A percentile compares a stretch with the other conserved stretches of the same genome.
These are phyloP conservation scores for Drosophila nigrodunni DNA, from an alignment of 1,140 invertebrate species.

Conservation along the genomic window DNA sequence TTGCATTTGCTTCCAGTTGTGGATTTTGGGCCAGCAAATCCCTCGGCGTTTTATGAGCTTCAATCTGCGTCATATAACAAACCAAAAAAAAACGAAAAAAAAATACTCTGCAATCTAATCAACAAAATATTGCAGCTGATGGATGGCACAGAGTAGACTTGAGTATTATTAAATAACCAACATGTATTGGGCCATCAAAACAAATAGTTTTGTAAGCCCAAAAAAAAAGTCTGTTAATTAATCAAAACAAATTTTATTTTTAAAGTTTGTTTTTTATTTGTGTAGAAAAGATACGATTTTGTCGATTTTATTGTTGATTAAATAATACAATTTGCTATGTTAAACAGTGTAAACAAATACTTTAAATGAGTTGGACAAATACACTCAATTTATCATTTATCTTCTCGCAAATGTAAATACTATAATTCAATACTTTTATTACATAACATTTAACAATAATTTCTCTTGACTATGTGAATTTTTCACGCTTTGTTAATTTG, in stretches of 20 bases:
- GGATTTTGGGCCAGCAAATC: slow-evolving; percentile 29
- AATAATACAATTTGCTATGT: too few relatives aligned
- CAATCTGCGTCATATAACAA: slow-evolving; percentile 41
- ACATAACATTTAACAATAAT: not conserved
- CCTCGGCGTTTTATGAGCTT: not conserved
- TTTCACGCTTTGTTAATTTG: not conserved
- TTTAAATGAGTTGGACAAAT: too few relatives aligned
- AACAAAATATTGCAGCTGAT: slow-evolving; percentile 21
- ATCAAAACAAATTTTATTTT: not conserved
- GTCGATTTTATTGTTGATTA: not conserved
- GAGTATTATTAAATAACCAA: slow-evolving; percentile 1
- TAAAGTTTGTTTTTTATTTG: not conserved
- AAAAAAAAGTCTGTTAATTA: not conserved
- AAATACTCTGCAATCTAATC: slow-evolving; percentile 36
- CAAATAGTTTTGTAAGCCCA: slow-evolving; percentile 3
- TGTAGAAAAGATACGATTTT: not conserved
- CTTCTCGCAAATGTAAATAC: not conserved
- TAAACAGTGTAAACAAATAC: too few relatives aligned
- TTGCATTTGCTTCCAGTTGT: slow-evolving; percentile 23
- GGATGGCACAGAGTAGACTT: not conserved
- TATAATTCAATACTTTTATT: not conserved
- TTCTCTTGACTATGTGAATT: not conserved
- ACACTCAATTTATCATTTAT: too few relatives aligned
- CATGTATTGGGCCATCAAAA: slow-evolving; percentile 6
- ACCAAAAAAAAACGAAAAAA: not conserved